Evolutionary conservation across 2,113 vertebrate genomes (phyloP).

Genomic region (Trichechus manatus): DNA sequence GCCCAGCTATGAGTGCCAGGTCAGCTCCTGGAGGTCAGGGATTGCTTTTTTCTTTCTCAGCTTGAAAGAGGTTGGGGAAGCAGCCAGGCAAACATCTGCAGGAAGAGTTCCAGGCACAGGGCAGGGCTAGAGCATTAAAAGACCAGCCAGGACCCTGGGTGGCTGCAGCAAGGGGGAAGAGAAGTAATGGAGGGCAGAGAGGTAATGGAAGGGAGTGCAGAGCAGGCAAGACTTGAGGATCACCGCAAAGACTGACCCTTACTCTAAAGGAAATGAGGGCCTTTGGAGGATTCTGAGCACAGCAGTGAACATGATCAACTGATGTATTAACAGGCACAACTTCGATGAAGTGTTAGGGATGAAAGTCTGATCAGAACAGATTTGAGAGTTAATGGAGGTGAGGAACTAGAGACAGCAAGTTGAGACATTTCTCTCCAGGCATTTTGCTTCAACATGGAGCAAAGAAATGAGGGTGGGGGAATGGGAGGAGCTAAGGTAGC

Average conservation of each 20-base stretch:
- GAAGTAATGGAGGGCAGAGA: not conserved
- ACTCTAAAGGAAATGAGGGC: not conserved
- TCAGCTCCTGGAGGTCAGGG: not conserved
- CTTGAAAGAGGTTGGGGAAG: not conserved
- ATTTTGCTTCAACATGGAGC: not conserved
- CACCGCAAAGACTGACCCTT: not conserved
- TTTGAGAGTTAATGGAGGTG: not conserved
- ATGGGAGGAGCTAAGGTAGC: not conserved
- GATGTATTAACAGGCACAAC: not conserved
- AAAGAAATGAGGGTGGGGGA: not conserved
- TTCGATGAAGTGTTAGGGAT: not conserved
- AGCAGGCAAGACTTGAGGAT: not conserved
- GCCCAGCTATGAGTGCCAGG: not conserved
- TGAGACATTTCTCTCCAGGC: not conserved
- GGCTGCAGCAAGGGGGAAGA: not conserved
- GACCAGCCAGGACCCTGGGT: not conserved
- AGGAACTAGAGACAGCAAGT: not conserved
- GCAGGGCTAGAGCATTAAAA: not conserved
- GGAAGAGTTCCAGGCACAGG: not conserved
- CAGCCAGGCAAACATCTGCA: not conserved
- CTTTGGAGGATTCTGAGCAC: not conserved
- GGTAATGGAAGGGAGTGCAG: rapidly evolving
- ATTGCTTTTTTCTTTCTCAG: not conserved
- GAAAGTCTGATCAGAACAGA: not conserved
- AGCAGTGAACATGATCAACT: not conserved